Conservation (phyloP, 1,140 invertebrate species). For the Diabrotica undecimpunctata region DNA sequence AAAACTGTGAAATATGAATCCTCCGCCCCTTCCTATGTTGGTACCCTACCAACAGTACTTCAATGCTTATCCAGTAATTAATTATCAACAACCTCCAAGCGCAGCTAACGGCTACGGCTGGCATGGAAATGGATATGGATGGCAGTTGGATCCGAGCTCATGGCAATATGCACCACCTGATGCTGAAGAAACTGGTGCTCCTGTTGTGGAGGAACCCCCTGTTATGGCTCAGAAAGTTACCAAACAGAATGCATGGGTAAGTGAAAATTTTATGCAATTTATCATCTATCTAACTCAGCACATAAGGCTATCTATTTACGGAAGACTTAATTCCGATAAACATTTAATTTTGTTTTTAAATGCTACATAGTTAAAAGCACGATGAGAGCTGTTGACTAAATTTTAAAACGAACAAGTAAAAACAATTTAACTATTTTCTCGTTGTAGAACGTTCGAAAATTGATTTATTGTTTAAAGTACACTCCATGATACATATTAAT, state of each 20-base stretch:
- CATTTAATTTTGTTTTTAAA: too few relatives aligned
- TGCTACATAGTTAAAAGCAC: too few relatives aligned
- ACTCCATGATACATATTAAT: too few relatives aligned
- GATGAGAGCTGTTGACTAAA: too few relatives aligned
- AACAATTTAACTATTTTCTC: too few relatives aligned
- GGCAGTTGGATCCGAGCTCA: constrained; percentile 42
- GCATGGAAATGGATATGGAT: constrained; percentile 46
- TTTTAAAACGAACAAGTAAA: too few relatives aligned
- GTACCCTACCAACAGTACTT: constrained; percentile 40
- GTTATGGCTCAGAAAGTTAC: constrained; percentile 38
- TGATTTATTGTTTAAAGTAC: too few relatives aligned
- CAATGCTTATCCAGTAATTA: constrained; percentile 42
- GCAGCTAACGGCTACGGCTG: constrained; percentile 45
- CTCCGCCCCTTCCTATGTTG: constrained; percentile 16
- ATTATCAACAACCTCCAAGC: constrained; percentile 42
- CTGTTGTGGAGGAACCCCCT: constrained; percentile 36
- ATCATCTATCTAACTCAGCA: too few relatives aligned
- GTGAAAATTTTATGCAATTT: constrained; percentile 4
- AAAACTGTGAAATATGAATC: constrained; percentile 4
- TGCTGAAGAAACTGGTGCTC: constrained; percentile 21
- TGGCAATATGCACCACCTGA: constrained; percentile 35
- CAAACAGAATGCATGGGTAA: constrained; percentile 39
- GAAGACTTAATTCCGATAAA: too few relatives aligned
- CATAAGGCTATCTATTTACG: too few relatives aligned
- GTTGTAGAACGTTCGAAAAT: too few relatives aligned